Conservation (phyloP, 2,888 invertebrate species). For the Abscondita cerata region DNA sequence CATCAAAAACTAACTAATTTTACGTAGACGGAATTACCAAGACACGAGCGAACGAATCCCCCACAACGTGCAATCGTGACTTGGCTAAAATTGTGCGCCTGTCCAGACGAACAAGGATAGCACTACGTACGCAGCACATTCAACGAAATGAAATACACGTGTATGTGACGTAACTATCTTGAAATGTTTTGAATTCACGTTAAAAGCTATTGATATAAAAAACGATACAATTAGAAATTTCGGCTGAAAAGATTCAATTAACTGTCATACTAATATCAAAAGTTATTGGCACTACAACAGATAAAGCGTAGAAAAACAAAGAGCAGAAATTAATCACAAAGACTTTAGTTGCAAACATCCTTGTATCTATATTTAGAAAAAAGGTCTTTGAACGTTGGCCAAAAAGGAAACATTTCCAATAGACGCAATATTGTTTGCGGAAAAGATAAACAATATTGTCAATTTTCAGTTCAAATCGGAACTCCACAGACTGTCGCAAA, state of each 20-base stretch:
- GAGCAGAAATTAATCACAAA: constrained; percentile 12
- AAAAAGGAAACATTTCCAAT: constrained; percentile 32
- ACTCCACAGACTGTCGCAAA: not conserved
- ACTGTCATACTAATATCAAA: too few species aligned
- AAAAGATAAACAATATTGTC: not conserved
- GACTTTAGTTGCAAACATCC: constrained; percentile 15
- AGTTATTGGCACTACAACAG: too few species aligned
- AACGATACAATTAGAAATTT: too few species aligned
- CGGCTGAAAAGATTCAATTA: too few species aligned
- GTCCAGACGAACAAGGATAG: constrained; percentile 19
- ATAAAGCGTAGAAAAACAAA: not conserved
- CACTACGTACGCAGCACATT: not conserved
- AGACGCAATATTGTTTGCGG: constrained; percentile 23
- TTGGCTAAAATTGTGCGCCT: constrained; percentile 32
- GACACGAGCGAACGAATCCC: constrained; percentile 23
- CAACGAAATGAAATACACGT: not conserved
- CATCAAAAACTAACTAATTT: constrained; percentile 13
- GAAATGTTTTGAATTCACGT: not conserved
- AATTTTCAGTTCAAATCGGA: not conserved
- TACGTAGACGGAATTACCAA: constrained; percentile 10
- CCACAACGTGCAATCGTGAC: constrained; percentile 33
- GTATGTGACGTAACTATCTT: not conserved
- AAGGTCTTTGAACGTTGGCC: constrained; percentile 35
- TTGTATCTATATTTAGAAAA: constrained; percentile 25
- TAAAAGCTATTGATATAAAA: not conserved